Evolutionary conservation across 2,888 invertebrate species (phyloP).

Genomic region (Mesorhabditis belari): DNA sequence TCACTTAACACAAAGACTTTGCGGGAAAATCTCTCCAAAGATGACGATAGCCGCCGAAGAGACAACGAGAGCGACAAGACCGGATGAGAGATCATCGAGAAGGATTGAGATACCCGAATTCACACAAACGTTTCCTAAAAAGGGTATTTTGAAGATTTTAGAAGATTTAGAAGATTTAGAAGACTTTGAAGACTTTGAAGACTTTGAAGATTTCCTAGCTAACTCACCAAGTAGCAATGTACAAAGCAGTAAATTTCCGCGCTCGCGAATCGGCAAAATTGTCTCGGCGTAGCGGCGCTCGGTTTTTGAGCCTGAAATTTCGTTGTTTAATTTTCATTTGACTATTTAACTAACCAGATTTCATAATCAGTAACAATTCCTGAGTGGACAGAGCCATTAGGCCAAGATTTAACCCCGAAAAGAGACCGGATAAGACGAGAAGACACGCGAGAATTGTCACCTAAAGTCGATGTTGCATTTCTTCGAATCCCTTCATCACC

Average conservation of each 20-base stretch:
- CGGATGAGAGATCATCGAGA: constrained; percentile 73
- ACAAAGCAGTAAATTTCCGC: constrained; percentile 82
- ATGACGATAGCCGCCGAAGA: constrained; percentile 72
- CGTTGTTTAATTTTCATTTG: neutral
- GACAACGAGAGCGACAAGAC: constrained; percentile 41
- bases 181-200: too few species aligned
- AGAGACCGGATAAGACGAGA: constrained; percentile 81
- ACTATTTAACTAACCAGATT: constrained; percentile 41
- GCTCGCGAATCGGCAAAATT: constrained; percentile 84
- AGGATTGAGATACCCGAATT: constrained; percentile 80
- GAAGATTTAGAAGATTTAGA: neutral
- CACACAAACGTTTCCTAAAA: constrained; percentile 59
- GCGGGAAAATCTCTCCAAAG: constrained; percentile 68
- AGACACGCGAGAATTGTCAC: constrained; percentile 68
- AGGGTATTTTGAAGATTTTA: neutral
- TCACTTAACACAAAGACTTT: constrained; percentile 55
- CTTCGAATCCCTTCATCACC: neutral
- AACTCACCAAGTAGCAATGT: constrained; percentile 71
- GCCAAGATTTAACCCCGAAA: constrained; percentile 89
- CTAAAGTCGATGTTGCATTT: constrained; percentile 53
- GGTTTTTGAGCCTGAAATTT: constrained; percentile 31
- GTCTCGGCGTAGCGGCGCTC: constrained; percentile 65
- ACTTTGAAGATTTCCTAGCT: too few species aligned
- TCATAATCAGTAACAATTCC: constrained; percentile 47
- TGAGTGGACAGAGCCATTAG: constrained; percentile 81